Base-by-base conservation (phyloP, 1,140 invertebrate species). In the Lepidurus apus region DNA sequence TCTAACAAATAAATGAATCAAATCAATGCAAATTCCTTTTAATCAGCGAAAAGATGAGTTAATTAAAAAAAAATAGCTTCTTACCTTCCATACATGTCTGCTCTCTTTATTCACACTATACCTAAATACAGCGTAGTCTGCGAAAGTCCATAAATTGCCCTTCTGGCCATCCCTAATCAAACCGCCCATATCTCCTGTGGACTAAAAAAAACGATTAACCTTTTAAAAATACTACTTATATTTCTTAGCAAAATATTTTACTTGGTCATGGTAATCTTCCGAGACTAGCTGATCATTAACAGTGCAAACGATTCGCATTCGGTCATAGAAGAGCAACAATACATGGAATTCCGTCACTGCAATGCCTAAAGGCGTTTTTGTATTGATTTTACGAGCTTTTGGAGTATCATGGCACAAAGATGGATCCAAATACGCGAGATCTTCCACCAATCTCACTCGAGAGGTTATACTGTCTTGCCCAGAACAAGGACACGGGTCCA, bases 261-360 rank as follows among this genome's bases (percentile, higher is more conserved):
- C 90, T 81, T 91, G 89, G 81, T 87, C 90, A 83, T 93, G 96
- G 78, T 89, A 86, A 82, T 97, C 95, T 86, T 96, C 93, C 84
- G 93, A 95, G 24, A 97, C 92, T 7, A 95, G 83, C 83, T 96
- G 91, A 82, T 95, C 90, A 86, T 95, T 96, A 3, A 98, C 86
- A 9, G 94, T 85, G 77, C 93, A 97, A 47, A 98, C 87, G 6
- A 91, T 95, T 84, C 93, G 93, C 1, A 97, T 89, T 79, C 91
- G 91, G 84, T 96, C 91, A 5, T 89, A 86, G 84, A 94, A 98
- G 43, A 96, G 88, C 1, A 98, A 85, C 11, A 98, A 83, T 11
- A 92, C 91, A 85, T 98, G 96, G 86, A 96, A 98, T 84, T 97
- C 91, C 1, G 95, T 98, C 17, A 97, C 84, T 5, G 95, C 91